Evolutionary conservation across 2,113 vertebrate genomes (phyloP).

Genomic region (Monarcha castaneiventris): DNA sequence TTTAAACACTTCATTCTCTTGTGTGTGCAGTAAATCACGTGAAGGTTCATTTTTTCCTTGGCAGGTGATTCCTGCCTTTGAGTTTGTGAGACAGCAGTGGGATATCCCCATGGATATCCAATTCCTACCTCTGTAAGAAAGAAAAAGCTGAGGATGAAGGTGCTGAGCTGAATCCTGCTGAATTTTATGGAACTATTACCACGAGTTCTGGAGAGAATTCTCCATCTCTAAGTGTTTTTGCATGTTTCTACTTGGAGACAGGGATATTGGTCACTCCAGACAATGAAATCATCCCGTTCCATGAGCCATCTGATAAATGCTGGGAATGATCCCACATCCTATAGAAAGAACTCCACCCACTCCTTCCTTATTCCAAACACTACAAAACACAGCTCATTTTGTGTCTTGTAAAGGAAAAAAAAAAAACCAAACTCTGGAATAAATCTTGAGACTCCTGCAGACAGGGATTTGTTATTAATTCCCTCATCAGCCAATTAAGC

Average conservation of each 20-base stretch:
- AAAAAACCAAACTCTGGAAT: background rate
- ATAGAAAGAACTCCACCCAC: background rate
- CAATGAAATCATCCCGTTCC: conserved; percentile 3
- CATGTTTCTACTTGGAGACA: background rate
- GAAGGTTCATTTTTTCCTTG: background rate
- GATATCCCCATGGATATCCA: background rate
- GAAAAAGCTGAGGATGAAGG: background rate
- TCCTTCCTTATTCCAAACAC: background rate
- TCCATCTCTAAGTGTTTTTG: background rate
- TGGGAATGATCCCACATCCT: background rate
- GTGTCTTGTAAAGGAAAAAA: background rate
- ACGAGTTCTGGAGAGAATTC: background rate
- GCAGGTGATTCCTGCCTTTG: background rate
- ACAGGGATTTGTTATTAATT: background rate
- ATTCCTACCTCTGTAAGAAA: background rate
- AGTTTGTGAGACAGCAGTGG: background rate
- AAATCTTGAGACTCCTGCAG: background rate
- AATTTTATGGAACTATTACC: background rate
- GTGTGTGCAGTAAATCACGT: fast-evolving
- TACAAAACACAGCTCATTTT: background rate
- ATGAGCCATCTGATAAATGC: background rate
- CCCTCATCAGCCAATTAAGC: background rate
- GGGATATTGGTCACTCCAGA: background rate
- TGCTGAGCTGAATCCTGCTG: background rate
- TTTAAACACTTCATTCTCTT: background rate